These are phyloP conservation scores for Oceanodroma leucorhoa DNA, from an alignment of 2,797 vertebrate genomes.

Conservation along the genomic window DNA sequence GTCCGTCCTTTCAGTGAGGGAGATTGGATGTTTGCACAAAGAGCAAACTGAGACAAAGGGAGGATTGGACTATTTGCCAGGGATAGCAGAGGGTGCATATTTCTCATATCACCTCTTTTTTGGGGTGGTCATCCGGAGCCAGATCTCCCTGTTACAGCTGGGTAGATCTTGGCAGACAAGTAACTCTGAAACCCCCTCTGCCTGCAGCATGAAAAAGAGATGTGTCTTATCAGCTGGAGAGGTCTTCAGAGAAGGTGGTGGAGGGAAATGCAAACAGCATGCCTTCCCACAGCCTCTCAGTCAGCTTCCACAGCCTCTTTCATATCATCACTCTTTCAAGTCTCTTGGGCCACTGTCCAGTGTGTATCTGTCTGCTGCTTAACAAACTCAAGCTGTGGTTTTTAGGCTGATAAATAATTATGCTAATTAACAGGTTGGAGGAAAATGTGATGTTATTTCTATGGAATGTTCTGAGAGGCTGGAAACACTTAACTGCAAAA, in stretches of 20 bases:
- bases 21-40: background rate
- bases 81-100: background rate
- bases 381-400: constrained; percentile 73
- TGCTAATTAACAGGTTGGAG: constrained; percentile 84
- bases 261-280: background rate
- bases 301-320: constrained; percentile 2
- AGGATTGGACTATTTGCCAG: background rate
- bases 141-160: background rate
- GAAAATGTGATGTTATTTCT: constrained; percentile 88
- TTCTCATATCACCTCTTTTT: background rate
- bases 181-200: background rate
- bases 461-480: constrained; percentile 89
- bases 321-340: constrained; percentile 25
- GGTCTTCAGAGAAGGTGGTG: background rate
- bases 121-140: background rate
- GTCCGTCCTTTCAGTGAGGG: background rate
- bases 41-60: background rate
- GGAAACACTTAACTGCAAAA: constrained; percentile 92
- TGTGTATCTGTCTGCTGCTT: constrained; percentile 39
- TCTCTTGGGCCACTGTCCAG: constrained; percentile 30
- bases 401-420: constrained; percentile 84
- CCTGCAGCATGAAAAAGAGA: background rate
- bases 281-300: constrained; percentile 9
- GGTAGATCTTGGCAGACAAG: background rate
- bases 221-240: background rate